Conservation (phyloP, 92 coral and sea anemone species). For the Phymanthus crucifer region DNA sequence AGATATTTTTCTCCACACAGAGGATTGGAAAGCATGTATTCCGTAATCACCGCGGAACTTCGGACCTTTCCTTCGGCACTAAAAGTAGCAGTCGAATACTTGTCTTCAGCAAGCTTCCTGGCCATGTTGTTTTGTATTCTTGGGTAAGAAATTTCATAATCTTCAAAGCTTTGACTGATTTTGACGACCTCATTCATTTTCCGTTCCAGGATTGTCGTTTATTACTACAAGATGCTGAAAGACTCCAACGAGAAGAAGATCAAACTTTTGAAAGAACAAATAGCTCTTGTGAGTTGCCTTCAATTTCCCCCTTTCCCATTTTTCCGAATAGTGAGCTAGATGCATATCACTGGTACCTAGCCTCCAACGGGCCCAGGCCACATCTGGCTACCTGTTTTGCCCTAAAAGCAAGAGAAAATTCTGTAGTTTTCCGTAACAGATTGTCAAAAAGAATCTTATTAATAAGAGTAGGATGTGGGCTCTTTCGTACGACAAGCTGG, state of each 20-base stretch:
- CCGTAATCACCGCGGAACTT: slow-evolving; percentile 54
- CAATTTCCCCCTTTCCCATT: too few species aligned
- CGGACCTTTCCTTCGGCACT: slow-evolving; percentile 56
- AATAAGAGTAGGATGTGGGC: too few species aligned
- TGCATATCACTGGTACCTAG: too few species aligned
- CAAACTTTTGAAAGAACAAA: slow-evolving; percentile 81
- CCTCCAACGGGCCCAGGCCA: too few species aligned
- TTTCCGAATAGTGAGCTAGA: too few species aligned
- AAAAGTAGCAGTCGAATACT: slow-evolving; percentile 48
- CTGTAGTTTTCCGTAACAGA: too few species aligned
- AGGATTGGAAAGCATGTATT: slow-evolving; percentile 60
- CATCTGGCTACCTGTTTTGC: too few species aligned
- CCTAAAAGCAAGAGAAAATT: too few species aligned
- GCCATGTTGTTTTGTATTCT: slow-evolving; percentile 80
- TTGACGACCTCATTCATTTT: background rate
- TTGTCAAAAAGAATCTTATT: too few species aligned
- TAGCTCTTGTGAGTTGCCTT: slow-evolving; percentile 86
- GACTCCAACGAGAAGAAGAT: slow-evolving; percentile 93
- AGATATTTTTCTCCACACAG: slow-evolving; percentile 27
- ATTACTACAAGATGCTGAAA: slow-evolving; percentile 94
- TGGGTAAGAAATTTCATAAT: slow-evolving; percentile 58
- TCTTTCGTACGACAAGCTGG: too few species aligned
- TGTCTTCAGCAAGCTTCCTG: slow-evolving; percentile 86
- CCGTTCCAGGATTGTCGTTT: slow-evolving; percentile 68
- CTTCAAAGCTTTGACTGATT: background rate